Evolutionary conservation across 2,113 vertebrate genomes (phyloP), one percentile per base, ranked within the genome.

Genomic region (Cephalopholis sonnerati): DNA sequence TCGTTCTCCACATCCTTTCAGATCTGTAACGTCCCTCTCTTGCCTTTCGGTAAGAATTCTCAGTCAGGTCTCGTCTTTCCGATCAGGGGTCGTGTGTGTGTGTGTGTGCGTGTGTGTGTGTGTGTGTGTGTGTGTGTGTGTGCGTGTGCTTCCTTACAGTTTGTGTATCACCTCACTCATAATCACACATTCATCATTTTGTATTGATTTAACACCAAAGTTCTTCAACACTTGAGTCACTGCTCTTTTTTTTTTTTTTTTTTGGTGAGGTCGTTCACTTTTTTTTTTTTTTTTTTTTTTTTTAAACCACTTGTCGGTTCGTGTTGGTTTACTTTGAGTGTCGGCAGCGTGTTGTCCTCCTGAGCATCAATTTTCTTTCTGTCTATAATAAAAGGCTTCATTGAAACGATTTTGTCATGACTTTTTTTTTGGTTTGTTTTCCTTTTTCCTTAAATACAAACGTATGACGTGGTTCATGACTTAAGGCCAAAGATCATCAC

Each of bases 381-480:
- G 91, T 92, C 86, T 75, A 85, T 90, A 94, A 93, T 93, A 90
- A 93, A 94, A 88, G 22, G 77, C 77, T 87, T 89, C 70, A 93
- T 92, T 88, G 67, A 75, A 90, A 87, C 74, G 9, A 63, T 84
- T 67, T 79, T 39, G 61, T 84, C 74, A 79, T 62, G 90, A 75
- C 79, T 70, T 4, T 63, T 62, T 73, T 67, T 25, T 62, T 54
- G 17, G 4, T 22, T 59, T n/a, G n/a, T n/a, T n/a, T n/a, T n/a
- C n/a, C n/a, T n/a, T n/a, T n/a, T 11, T 44, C 2, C 11, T 67
- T 29, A 22, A 54, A 62, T 71, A 41, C 22, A 59, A 29, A 57
- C 68, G 46, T 81, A 20, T 41, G 27, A 57, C 29, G 29, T 24
- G n/a, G 32, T 69, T 59, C 78, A 75, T 84, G 29, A 83, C 62